Evolutionary conservation across 2,113 vertebrate genomes (phyloP).

Genomic region (Nibea coibor): DNA sequence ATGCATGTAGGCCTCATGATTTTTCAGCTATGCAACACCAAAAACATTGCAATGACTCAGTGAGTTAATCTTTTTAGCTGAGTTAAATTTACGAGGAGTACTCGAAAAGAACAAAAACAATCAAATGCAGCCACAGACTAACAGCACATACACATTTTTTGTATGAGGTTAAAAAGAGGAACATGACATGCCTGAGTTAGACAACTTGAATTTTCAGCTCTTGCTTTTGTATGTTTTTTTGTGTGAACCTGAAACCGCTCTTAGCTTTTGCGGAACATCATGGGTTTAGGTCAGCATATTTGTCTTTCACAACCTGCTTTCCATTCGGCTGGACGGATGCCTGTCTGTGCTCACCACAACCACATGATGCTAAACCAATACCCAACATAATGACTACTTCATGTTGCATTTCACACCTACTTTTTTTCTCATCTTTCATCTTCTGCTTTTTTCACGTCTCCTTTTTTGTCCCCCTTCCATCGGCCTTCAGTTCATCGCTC

Average conservation of each 20-base stretch:
- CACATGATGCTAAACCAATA: slow-evolving; percentile 60
- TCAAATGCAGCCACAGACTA: not conserved
- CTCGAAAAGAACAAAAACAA: not conserved
- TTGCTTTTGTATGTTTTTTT: slow-evolving; percentile 25
- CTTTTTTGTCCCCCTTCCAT: slow-evolving; percentile 4
- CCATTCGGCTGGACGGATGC: slow-evolving; percentile 31
- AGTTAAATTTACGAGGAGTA: not conserved
- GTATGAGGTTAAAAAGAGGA: slow-evolving; percentile 45
- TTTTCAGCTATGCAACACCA: not conserved
- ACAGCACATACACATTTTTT: not conserved
- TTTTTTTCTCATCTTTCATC: slow-evolving; percentile 28
- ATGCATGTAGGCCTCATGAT: slow-evolving; percentile 14
- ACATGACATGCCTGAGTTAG: slow-evolving; percentile 26
- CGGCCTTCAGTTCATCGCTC: not conserved
- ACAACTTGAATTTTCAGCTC: slow-evolving; percentile 42
- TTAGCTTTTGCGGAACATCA: slow-evolving; percentile 66
- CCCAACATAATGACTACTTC: slow-evolving; percentile 35
- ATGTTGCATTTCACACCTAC: slow-evolving; percentile 54
- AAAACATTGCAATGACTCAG: not conserved
- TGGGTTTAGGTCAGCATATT: slow-evolving; percentile 72
- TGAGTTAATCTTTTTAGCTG: not conserved
- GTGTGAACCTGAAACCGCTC: slow-evolving; percentile 44
- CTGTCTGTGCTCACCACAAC: slow-evolving; percentile 65
- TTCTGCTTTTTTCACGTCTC: slow-evolving; percentile 34
- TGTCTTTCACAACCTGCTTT: slow-evolving; percentile 76